Conservation (phyloP, 2,797 vertebrate species). For the Betta splendens region DNA sequence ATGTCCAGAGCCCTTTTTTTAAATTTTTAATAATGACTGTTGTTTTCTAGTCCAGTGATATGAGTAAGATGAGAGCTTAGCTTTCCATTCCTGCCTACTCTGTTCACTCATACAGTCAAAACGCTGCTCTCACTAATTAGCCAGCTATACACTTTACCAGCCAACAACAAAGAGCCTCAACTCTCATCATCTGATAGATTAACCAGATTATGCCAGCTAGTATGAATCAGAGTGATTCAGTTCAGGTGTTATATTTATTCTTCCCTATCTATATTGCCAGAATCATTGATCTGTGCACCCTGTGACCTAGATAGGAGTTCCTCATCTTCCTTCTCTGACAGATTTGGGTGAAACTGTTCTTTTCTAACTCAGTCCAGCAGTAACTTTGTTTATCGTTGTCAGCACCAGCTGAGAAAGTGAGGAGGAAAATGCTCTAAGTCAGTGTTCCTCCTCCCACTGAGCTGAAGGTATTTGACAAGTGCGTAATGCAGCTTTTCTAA, state of each 20-base stretch:
- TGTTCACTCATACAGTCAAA: conserved; percentile 44
- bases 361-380: conserved; percentile 17
- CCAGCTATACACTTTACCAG: conserved; percentile 13
- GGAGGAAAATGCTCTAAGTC: conserved; percentile 18
- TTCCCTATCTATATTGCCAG: background rate
- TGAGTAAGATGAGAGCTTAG: conserved; percentile 34
- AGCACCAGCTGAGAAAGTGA: conserved; percentile 12
- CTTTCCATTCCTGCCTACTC: conserved; percentile 16
- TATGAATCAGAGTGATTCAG: conserved; percentile 25
- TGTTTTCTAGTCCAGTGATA: no score
- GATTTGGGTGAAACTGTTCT: conserved; percentile 31
- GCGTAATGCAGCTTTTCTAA: conserved; percentile 27
- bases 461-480: conserved; percentile 29
- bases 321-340: conserved; percentile 20
- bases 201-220: conserved; percentile 19
- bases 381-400: conserved; percentile 20
- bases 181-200: conserved; percentile 10
- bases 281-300: conserved; percentile 30
- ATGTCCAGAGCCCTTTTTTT: no score
- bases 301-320: conserved; percentile 19
- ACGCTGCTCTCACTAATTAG: conserved; percentile 25
- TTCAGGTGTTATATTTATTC: conserved; percentile 13
- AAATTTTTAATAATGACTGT: no score
- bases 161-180: background rate
- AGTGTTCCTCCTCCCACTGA: conserved; percentile 3